These are phyloP conservation scores for Lamprologus ornatipinnis DNA, from an alignment of 2,113 vertebrate species.

Conservation along the genomic window DNA sequence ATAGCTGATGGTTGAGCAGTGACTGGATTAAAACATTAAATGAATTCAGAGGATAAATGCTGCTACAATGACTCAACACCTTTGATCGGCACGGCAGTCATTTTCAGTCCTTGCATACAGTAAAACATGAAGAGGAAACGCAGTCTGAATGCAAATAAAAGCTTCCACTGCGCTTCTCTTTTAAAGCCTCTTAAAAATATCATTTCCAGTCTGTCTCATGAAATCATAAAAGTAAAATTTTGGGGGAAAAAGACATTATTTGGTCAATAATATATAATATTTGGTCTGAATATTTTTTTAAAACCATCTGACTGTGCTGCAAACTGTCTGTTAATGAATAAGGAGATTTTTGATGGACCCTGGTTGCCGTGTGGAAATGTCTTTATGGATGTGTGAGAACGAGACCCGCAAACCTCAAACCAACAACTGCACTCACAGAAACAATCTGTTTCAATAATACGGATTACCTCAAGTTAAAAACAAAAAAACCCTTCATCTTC, in stretches of 20 bases:
- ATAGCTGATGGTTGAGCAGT: background rate
- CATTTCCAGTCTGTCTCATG: background rate
- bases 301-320: background rate
- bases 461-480: background rate
- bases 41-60: background rate
- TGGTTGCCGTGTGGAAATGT: background rate
- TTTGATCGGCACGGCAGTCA: background rate
- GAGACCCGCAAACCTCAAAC: background rate
- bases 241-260: rapidly evolving
- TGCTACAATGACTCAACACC: background rate
- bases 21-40: background rate
- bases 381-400: background rate
- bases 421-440: background rate
- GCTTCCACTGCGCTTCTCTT: background rate
- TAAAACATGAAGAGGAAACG: background rate
- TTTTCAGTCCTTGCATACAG: background rate
- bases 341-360: background rate
- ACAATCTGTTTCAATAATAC: background rate
- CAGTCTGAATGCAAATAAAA: background rate
- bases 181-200: background rate
- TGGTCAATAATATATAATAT: background rate
- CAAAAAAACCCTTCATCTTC: background rate
- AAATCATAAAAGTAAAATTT: background rate
- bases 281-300: background rate
- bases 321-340: background rate